Evolutionary conservation across 30 jellyfish, hydroid and myxozoan genomes (phyloP), one percentile per base, ranked within the genome.

Genomic region (Aurelia aurita): DNA sequence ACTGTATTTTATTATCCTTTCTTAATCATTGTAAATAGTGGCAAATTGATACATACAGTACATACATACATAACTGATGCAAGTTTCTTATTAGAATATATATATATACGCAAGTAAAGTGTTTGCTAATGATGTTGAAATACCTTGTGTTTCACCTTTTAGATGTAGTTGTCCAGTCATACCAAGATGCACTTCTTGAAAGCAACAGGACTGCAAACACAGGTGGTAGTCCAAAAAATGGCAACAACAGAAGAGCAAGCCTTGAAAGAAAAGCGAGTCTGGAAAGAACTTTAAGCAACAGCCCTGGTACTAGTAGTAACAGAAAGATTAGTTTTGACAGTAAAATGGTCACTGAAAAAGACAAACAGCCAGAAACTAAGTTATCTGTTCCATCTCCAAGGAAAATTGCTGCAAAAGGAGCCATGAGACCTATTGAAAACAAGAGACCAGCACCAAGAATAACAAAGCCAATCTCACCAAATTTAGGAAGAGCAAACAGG

Each of bases 151-250:
- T 58, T 80, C 21, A 31, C 35, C 32, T 82, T 58, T 23, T 15
- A 82, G 92, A 65, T 59, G 76, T 77, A 12, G 23, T 74, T 78
- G 63, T 67, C 5, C 77, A 74, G 29, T 35, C 82, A 45, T 69
- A 72, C 10, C 63, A 74, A 68, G 77, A 53, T 29, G 44, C 47
- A n/a, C 20, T 5, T 10, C 53, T 44, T 25, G 69, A 64, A 9
- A 61, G 34, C 34, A n/a, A 59, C 16, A 78, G 44, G 10, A 26
- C 16, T 34, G 8, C 43, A 15, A 80, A 55, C 9, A 23, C 43
- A 10, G 54, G 58, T 25, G 51, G 80, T 18, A 14, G 7, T 19
- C 77, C 80, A 43, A 78, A 79, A 8, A 63, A 22, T 39, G 51
- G 51, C 1, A 39, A 39, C 51, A 39, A 6, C 51, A 39, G 51